A percentile compares a stretch with the other conserved stretches of the same genome.
Conservation (phyloP, 2,113 vertebrate species). For the Trochalopteron elliotii region DNA sequence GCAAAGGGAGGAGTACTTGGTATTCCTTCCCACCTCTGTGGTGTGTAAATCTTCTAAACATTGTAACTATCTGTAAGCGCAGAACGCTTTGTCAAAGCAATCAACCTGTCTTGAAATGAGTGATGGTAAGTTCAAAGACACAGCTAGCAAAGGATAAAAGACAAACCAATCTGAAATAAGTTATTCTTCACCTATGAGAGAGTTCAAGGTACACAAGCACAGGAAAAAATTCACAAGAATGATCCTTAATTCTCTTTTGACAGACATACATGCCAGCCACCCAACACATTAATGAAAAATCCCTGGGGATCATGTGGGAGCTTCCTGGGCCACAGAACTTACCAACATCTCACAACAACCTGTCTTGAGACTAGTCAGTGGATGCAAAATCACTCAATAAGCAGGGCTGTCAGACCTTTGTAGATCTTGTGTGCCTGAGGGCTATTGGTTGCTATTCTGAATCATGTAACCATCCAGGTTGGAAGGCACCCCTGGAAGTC, state of each 20-base stretch:
- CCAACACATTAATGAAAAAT: background rate
- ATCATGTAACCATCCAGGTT: background rate
- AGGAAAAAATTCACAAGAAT: background rate
- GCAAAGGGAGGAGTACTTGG: background rate
- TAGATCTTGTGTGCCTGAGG: background rate
- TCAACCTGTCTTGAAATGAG: background rate
- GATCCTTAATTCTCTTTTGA: background rate
- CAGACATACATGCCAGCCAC: background rate
- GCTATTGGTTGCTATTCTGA: background rate
- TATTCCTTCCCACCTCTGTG: background rate
- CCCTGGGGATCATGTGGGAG: background rate
- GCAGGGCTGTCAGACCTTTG: background rate
- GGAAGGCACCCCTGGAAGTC: background rate
- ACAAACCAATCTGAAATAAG: background rate
- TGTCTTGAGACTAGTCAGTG: background rate
- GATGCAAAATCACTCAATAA: background rate
- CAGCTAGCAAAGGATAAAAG: background rate
- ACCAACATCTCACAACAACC: background rate
- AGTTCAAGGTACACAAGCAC: background rate
- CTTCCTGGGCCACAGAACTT: background rate
- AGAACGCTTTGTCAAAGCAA: background rate
- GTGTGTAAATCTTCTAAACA: background rate
- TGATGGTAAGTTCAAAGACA: background rate
- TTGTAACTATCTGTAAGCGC: background rate
- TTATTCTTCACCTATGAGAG: background rate